These are phyloP conservation scores for Bombus affinis DNA, from an alignment of 1,140 invertebrate genomes.

Conservation along the genomic window DNA sequence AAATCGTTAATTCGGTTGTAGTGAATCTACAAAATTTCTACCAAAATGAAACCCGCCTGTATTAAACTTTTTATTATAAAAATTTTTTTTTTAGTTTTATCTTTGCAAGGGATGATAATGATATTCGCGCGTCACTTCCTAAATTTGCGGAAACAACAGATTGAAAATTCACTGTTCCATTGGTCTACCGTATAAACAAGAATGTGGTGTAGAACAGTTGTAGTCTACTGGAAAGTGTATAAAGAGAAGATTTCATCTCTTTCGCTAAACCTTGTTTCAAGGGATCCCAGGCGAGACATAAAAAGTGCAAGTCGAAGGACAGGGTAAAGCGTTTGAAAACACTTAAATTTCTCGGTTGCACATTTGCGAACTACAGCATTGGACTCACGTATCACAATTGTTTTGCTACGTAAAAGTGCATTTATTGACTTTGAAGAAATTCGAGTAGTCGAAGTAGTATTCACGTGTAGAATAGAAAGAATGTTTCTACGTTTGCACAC, in stretches of 20 bases:
- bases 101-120: too few relatives aligned
- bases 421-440: too few relatives aligned
- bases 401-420: not conserved
- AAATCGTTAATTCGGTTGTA: too few relatives aligned
- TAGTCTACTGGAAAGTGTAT: not conserved
- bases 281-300: too few relatives aligned
- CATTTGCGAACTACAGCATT: not conserved
- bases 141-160: not conserved
- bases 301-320: not conserved
- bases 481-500: not conserved
- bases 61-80: too few relatives aligned
- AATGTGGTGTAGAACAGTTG: not conserved
- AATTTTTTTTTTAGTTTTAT: too few relatives aligned
- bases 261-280: not conserved
- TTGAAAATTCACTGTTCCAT: slow-evolving; percentile 2
- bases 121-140: too few relatives aligned
- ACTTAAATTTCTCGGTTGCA: not conserved
- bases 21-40: too few relatives aligned
- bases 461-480: not conserved
- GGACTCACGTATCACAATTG: not conserved
- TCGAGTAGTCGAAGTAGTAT: not conserved
- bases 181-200: not conserved
- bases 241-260: slow-evolving; percentile 9
- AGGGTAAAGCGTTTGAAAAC: not conserved
- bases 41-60: too few relatives aligned